These are phyloP conservation scores for Ochotona princeps DNA, from an alignment of 2,113 vertebrate genomes.

Conservation along the genomic window DNA sequence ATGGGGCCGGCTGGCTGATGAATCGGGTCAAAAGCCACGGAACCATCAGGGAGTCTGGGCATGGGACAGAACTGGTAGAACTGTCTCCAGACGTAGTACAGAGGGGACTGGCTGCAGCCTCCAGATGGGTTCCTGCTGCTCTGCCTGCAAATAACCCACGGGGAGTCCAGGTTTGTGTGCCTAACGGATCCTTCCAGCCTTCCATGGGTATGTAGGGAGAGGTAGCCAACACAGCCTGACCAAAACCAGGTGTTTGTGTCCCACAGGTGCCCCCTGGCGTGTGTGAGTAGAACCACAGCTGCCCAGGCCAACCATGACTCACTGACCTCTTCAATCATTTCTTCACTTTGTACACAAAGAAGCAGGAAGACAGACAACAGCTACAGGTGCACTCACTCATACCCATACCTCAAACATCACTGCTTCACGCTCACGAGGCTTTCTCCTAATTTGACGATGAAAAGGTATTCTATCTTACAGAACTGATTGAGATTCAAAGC, in stretches of 20 bases:
- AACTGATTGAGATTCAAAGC: conserved; percentile 75
- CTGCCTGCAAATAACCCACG: not conserved
- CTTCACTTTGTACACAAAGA: not conserved
- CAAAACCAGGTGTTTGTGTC: not conserved
- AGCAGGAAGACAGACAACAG: not conserved
- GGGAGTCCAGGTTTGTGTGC: not conserved
- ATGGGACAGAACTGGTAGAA: not conserved
- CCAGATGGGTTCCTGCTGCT: not conserved
- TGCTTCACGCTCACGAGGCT: conserved; percentile 49
- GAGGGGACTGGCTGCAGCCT: not conserved
- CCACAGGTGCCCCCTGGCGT: too few species aligned
- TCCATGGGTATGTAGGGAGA: not conserved
- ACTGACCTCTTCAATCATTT: not conserved
- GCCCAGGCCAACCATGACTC: not conserved
- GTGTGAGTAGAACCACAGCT: not conserved
- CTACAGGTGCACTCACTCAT: too few species aligned
- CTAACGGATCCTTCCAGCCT: not conserved
- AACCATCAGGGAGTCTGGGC: not conserved
- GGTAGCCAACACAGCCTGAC: not conserved
- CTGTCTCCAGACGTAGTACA: not conserved
- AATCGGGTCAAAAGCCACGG: not conserved
- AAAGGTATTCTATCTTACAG: not conserved
- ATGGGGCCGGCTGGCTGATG: not conserved
- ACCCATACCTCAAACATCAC: not conserved
- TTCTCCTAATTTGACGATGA: conserved; percentile 73